Evolutionary conservation across 2,888 invertebrate species (phyloP).

Genomic region (Cyaniris semiargus): DNA sequence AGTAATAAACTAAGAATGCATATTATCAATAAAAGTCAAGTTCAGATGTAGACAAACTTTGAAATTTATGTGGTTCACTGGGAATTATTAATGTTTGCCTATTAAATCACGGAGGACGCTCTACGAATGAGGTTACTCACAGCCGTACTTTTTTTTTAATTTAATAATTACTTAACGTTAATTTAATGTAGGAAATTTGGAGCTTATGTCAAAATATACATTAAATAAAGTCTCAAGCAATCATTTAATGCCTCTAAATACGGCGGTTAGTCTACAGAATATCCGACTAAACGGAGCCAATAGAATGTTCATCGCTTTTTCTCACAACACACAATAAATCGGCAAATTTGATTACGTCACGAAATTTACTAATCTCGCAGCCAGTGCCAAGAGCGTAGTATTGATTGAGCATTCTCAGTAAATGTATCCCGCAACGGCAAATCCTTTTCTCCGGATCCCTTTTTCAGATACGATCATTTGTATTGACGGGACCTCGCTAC

Average conservation of each 20-base stretch:
- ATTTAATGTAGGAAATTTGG: too few species aligned
- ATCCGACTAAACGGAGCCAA: background rate
- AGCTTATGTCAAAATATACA: too few species aligned
- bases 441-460: slow-evolving; percentile 25
- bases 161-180: too few species aligned
- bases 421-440: slow-evolving; percentile 28
- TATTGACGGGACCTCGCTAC: slow-evolving; percentile 29
- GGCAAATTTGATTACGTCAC: slow-evolving; percentile 20
- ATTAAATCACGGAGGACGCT: background rate
- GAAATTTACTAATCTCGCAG: slow-evolving; percentile 19
- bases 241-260: too few species aligned
- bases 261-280: too few species aligned
- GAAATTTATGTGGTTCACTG: background rate
- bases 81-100: background rate
- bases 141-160: too few species aligned
- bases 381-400: background rate
- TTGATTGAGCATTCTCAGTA: slow-evolving; percentile 29
- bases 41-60: background rate
- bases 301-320: background rate
- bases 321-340: slow-evolving; percentile 13
- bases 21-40: background rate
- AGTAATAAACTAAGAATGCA: background rate
- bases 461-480: slow-evolving; percentile 27
- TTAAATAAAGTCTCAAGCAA: too few species aligned
- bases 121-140: too few species aligned